A percentile compares a stretch with the other conserved stretches of the same genome.
These are phyloP conservation scores for Thymallus thymallus DNA, from an alignment of 2,113 vertebrate species.

Conservation along the genomic window DNA sequence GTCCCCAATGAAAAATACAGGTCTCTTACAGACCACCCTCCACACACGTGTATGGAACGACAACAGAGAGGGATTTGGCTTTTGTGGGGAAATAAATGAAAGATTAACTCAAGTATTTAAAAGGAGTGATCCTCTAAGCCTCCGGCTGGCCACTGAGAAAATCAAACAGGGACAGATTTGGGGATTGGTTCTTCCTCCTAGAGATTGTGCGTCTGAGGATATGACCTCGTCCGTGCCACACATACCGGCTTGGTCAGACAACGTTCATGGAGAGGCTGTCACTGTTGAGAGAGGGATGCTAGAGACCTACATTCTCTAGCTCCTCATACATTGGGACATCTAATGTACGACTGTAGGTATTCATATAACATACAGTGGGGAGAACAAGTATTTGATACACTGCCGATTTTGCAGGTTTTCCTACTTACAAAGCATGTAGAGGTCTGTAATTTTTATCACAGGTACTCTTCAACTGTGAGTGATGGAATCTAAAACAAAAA, in stretches of 20 bases:
- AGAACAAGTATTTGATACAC: too few species aligned
- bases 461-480: too few species aligned
- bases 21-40: conserved; percentile 8
- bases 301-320: not conserved
- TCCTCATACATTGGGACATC: not conserved
- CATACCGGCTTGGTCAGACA: not conserved
- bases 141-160: conserved; percentile 10
- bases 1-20: not conserved
- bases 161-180: conserved; percentile 33
- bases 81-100: not conserved
- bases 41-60: conserved; percentile 7
- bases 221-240: conserved; percentile 13
- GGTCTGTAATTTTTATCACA: too few species aligned
- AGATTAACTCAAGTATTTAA: conserved; percentile 36
- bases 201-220: conserved; percentile 15
- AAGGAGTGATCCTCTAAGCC: conserved; percentile 34
- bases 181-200: conserved; percentile 2
- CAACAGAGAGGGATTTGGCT: not conserved
- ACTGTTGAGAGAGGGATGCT: not conserved
- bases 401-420: too few species aligned
- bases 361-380: not conserved
- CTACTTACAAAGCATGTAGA: too few species aligned
- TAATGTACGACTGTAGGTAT: not conserved
- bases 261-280: not conserved
- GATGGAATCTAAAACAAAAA: too few species aligned